A percentile compares a stretch with the other conserved stretches of the same genome.
Evolutionary conservation across 2,797 vertebrate species (phyloP).

Genomic region (Coracias cyanogaster): DNA sequence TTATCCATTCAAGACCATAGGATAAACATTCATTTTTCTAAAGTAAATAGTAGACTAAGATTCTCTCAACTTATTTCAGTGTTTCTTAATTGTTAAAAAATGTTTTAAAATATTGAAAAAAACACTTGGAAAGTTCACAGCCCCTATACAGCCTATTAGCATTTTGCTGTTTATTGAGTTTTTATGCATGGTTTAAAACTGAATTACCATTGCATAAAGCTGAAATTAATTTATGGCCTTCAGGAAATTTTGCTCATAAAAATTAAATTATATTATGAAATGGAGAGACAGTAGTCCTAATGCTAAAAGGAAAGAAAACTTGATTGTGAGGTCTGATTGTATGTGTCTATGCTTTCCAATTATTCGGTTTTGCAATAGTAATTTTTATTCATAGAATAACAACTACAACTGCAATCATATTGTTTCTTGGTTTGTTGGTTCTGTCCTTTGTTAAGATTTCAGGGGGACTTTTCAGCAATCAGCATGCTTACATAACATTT

Average conservation of each 20-base stretch:
- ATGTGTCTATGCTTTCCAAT: neutral
- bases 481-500: neutral
- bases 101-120: slow-evolving; percentile 56
- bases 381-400: neutral
- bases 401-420: neutral
- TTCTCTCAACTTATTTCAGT: neutral
- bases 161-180: slow-evolving; percentile 53
- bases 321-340: neutral
- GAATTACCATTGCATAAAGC: slow-evolving; percentile 44
- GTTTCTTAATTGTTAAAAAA: slow-evolving; percentile 41
- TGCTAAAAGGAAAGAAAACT: neutral
- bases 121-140: slow-evolving; percentile 48
- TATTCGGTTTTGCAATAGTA: neutral
- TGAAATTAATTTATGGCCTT: slow-evolving; percentile 65
- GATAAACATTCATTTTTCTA: slow-evolving; percentile 50
- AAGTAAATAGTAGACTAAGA: slow-evolving; percentile 13
- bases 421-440: neutral
- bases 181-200: slow-evolving; percentile 68
- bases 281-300: neutral
- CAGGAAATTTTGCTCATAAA: slow-evolving; percentile 66
- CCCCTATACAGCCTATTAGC: neutral
- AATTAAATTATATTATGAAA: slow-evolving; percentile 68
- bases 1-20: slow-evolving; percentile 70
- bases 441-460: neutral
- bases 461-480: neutral